These are phyloP conservation scores for Orthosia gothica DNA, from an alignment of 2,888 invertebrate species.

Conservation along the genomic window DNA sequence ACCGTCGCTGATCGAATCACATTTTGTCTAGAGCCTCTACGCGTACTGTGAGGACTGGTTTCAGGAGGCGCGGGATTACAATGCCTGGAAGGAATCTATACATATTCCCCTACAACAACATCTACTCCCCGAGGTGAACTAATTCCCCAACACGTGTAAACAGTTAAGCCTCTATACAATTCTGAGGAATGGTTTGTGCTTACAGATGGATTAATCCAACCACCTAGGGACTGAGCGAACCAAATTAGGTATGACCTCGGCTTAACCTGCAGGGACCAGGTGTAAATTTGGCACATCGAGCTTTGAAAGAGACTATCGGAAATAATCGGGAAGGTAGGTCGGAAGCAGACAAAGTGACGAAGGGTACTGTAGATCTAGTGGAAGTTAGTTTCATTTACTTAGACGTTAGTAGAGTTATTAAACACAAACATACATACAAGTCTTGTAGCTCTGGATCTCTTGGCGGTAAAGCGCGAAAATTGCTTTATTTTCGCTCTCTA, in stretches of 20 bases:
- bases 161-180: neutral
- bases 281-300: neutral
- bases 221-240: neutral
- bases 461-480: slow-evolving; percentile 24
- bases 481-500: slow-evolving; percentile 41
- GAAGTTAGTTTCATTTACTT: neutral
- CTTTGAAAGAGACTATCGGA: neutral
- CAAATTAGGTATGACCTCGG: neutral
- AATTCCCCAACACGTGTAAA: too few species aligned
- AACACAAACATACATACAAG: slow-evolving; percentile 6
- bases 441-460: neutral
- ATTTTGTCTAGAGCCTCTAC: too few species aligned
- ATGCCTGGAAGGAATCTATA: too few species aligned
- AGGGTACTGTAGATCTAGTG: neutral
- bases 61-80: too few species aligned
- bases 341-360: neutral
- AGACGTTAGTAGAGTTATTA: neutral
- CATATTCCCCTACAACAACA: too few species aligned
- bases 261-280: neutral
- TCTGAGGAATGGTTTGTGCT: neutral
- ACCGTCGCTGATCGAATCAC: too few species aligned
- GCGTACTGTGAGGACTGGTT: too few species aligned
- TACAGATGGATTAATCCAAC: neutral
- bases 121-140: too few species aligned
- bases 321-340: neutral